These are phyloP conservation scores for Leptonema lineaticorne DNA, from an alignment of 1,140 invertebrate species.

Conservation along the genomic window DNA sequence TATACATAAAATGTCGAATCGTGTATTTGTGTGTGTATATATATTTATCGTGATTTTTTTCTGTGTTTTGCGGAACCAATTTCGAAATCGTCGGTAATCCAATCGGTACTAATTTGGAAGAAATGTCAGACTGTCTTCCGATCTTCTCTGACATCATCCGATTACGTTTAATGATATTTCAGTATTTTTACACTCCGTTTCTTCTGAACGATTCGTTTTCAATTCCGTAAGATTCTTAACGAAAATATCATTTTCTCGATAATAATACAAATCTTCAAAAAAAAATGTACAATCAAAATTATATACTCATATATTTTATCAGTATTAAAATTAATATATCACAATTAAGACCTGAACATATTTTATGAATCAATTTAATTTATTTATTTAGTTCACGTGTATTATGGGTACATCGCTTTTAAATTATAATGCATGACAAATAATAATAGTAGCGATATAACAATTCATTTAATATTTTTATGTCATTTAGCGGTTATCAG, in stretches of 20 bases:
- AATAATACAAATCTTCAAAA: neutral
- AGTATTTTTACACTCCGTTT: slow-evolving; percentile 11
- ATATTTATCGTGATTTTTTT: neutral
- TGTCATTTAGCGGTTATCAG: no score
- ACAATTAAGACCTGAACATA: neutral
- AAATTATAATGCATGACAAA: no score
- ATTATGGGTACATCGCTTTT: no score
- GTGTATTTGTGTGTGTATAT: neutral
- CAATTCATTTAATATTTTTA: no score
- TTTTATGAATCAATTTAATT: no score
- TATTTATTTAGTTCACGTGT: no score
- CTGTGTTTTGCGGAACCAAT: slow-evolving; percentile 18
- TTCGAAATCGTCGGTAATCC: slow-evolving; percentile 24
- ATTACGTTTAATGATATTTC: slow-evolving; percentile 27
- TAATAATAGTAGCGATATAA: no score
- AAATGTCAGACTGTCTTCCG: slow-evolving; percentile 25
- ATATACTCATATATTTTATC: neutral
- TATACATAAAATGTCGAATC: neutral
- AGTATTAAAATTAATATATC: neutral
- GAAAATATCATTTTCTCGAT: no score
- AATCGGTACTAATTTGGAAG: slow-evolving; percentile 26
- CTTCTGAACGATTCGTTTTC: neutral
- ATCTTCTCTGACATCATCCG: slow-evolving; percentile 27
- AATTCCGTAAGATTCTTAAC: no score
- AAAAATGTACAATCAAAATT: neutral